These are phyloP conservation scores for Delphinus delphis DNA, from an alignment of 2,113 vertebrate species.

Conservation along the genomic window DNA sequence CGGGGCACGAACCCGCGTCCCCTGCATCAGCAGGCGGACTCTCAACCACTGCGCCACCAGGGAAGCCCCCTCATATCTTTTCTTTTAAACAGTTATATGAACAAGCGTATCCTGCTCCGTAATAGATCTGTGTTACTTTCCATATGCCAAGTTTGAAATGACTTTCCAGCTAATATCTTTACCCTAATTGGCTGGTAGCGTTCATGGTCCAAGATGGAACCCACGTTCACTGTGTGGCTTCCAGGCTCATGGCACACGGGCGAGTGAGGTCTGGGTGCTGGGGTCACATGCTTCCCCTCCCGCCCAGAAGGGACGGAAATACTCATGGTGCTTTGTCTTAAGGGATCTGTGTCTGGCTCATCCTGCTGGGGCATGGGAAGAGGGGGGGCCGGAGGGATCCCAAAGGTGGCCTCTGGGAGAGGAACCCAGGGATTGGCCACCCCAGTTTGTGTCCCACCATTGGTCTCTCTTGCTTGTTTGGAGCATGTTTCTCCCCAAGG, in stretches of 20 bases:
- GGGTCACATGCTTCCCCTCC: not conserved
- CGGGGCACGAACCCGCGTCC: no score
- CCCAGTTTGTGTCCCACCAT: rapidly evolving
- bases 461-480: not conserved
- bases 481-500: not conserved
- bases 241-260: not conserved
- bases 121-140: not conserved
- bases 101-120: not conserved
- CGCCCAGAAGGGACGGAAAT: not conserved
- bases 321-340: not conserved
- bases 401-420: not conserved
- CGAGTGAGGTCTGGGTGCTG: not conserved
- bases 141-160: not conserved
- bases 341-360: not conserved
- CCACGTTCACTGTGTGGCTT: not conserved
- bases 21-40: no score
- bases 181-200: not conserved
- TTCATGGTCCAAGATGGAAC: not conserved
- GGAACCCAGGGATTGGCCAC: not conserved
- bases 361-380: not conserved
- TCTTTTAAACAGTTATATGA: not conserved
- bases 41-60: no score
- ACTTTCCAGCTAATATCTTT: not conserved
- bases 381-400: not conserved
- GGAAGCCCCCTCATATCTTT: not conserved